Conservation (phyloP, 2,888 invertebrate genomes). For the Cryptocheilus praepositus region DNA sequence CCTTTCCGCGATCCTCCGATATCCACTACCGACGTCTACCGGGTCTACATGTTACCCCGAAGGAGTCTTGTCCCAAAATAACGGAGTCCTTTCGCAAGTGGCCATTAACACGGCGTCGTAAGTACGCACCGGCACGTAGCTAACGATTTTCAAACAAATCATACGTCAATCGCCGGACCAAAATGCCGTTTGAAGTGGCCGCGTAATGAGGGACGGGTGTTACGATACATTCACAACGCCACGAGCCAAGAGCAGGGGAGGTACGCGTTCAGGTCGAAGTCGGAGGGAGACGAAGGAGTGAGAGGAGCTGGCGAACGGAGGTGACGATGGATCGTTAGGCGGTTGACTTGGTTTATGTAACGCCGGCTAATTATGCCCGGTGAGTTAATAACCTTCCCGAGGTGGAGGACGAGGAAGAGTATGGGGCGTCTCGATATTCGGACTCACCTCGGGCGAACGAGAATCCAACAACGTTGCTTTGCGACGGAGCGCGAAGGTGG, state of each 20-base stretch:
- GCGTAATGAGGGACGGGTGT: slow-evolving; percentile 1
- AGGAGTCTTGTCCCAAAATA: background rate
- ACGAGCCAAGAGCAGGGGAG: background rate
- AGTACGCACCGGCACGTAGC: slow-evolving; percentile 7
- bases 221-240: no score
- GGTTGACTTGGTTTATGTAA: slow-evolving; percentile 58
- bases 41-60: background rate
- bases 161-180: slow-evolving; percentile 36
- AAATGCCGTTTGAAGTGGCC: no score
- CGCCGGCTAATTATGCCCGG: slow-evolving; percentile 59
- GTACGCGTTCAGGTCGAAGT: background rate
- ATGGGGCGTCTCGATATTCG: background rate
- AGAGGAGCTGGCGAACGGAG: slow-evolving; percentile 33
- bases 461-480: no score
- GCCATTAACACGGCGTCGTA: background rate
- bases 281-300: background rate
- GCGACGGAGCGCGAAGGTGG: background rate
- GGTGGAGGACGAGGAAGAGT: slow-evolving; percentile 14
- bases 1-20: no score
- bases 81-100: background rate
- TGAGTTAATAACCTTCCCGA: slow-evolving; percentile 60
- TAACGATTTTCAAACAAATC: slow-evolving; percentile 57
- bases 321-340: slow-evolving; percentile 66
- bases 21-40: no score
- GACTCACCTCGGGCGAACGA: slow-evolving; percentile 15